A percentile compares a stretch with the other conserved stretches of the same genome.
These are phyloP conservation scores for Corydoras sp. DNA, from an alignment of 2,113 vertebrate genomes.

Conservation along the genomic window DNA sequence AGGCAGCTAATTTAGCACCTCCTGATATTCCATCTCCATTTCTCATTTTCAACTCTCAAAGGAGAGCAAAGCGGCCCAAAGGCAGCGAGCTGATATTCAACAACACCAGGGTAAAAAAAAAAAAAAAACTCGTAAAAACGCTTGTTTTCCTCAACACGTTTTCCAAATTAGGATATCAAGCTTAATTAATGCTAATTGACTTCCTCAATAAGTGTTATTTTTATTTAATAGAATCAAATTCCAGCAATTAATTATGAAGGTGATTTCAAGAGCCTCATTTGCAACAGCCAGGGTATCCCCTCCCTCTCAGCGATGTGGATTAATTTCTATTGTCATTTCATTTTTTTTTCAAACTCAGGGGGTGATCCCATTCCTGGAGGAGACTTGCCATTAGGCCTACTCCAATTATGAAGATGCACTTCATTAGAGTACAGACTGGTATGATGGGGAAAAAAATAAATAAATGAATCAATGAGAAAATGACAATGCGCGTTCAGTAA, in stretches of 20 bases:
- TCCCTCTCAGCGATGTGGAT: slow-evolving; percentile 48
- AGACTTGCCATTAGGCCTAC: slow-evolving; percentile 38
- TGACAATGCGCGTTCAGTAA: neutral
- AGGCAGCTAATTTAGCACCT: slow-evolving; percentile 99
- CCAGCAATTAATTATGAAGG: slow-evolving; percentile 99
- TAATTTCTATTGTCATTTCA: slow-evolving; percentile 59
- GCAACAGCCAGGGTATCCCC: slow-evolving; percentile 65
- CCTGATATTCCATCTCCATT: slow-evolving; percentile 99
- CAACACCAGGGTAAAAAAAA: slow-evolving; percentile 64
- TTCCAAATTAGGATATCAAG: slow-evolving; percentile 99
- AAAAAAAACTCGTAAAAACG: slow-evolving; percentile 69
- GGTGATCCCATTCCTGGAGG: slow-evolving; percentile 41
- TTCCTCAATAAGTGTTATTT: slow-evolving; percentile 99
- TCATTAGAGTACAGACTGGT: slow-evolving; percentile 22
- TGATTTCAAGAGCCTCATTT: slow-evolving; percentile 97
- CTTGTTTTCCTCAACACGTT: slow-evolving; percentile 98
- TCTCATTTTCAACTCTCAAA: slow-evolving; percentile 99
- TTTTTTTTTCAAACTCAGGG: slow-evolving; percentile 50
- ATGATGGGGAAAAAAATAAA: neutral
- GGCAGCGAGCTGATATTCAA: slow-evolving; percentile 86
- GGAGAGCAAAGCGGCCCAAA: slow-evolving; percentile 87
- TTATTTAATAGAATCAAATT: slow-evolving; percentile 99
- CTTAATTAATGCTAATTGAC: slow-evolving; percentile 99
- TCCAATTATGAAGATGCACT: slow-evolving; percentile 33
- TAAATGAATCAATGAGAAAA: neutral